Base-by-base conservation (phyloP, 2,797 vertebrate species). In the Pogonophryne albipinna region DNA sequence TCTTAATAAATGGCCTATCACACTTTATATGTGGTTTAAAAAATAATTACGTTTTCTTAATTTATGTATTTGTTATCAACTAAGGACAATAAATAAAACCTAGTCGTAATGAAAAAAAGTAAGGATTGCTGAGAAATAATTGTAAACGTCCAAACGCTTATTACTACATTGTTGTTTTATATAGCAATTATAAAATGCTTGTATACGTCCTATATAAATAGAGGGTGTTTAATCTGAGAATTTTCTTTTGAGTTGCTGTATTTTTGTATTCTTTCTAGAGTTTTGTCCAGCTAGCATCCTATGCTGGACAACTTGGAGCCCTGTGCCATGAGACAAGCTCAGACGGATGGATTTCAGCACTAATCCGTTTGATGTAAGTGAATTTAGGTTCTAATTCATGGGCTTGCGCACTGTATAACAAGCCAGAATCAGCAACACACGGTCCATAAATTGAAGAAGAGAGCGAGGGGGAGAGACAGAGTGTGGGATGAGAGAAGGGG, bases 331-430 rank as follows among this genome's bases (percentile, higher is more conserved):
- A 92, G 90, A 91, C 88, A 3, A 89, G 90, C 93, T 92, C 88
- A 92, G 90, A 89, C 90, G 80, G 88, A 91, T 79, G 91, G 87
- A 86, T 89, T 91, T 84, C 85, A 71, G 69, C 86, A 85, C 80
- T 89, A 92, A 94, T 93, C 92, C 87, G 87, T 92, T 92, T 92
- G 93, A 94, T 94, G 93, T 93, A 90, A 93, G 91, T 91, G 92
- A 93, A 92, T 93, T 90, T 92, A 91, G 87, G 89, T 94, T 93
- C 91, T 93, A 93, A 94, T 93, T 91, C 92, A 91, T 87, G 85
- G 83, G 86, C 89, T 91, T 90, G 84, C 82, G 84, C 86, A 64
- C 89, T 89, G 89, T 91, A 87, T 72, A 91, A 91, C 91, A 91
- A 91, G 90, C 87, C 90, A 88, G 91, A 93, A 92, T 91, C 87